A percentile compares a stretch with the other conserved stretches of the same genome.
phyloP scores from a whole-genome alignment of 2,797 vertebrate species.

The Cyclura pinguis region DNA sequence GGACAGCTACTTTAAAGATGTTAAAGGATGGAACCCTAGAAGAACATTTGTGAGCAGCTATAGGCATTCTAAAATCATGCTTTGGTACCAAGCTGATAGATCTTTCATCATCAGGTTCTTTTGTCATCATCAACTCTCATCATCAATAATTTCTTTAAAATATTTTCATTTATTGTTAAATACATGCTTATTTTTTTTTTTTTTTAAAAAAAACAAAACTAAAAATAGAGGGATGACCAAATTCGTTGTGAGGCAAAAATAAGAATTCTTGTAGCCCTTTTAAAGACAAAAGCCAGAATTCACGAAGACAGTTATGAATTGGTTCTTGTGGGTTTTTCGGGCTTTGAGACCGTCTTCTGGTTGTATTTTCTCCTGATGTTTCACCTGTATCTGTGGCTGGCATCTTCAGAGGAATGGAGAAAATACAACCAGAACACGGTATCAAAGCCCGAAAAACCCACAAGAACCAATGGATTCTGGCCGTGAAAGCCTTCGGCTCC shows the following conservation, averaged over 20 bases:
- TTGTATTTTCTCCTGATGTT: too few species aligned
- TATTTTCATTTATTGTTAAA: conserved; percentile 36
- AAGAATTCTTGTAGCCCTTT: neutral
- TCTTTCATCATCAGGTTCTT: conserved; percentile 22
- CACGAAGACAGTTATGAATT: too few species aligned
- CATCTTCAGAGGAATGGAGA: too few species aligned
- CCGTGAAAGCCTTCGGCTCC: too few species aligned
- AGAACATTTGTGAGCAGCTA: neutral
- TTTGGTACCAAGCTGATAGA: conserved; percentile 15
- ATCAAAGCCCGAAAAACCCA: too few species aligned
- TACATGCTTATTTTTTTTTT: conserved; percentile 24
- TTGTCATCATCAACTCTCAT: neutral
- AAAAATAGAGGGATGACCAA: neutral
- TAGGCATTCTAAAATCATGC: conserved; percentile 40
- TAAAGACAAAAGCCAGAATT: neutral
- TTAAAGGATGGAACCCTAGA: conserved; percentile 12
- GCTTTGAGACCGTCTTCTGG: too few species aligned
- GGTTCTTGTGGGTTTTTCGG: too few species aligned
- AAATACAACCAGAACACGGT: too few species aligned
- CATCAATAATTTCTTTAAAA: neutral
- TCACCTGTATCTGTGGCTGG: too few species aligned
- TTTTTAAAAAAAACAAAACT: conserved; percentile 34
- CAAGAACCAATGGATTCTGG: too few species aligned
- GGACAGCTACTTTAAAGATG: neutral
- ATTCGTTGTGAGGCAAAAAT: neutral